phyloP scores from a whole-genome alignment of 2,797 vertebrate genomes.

The Trichosurus vulpecula region DNA sequence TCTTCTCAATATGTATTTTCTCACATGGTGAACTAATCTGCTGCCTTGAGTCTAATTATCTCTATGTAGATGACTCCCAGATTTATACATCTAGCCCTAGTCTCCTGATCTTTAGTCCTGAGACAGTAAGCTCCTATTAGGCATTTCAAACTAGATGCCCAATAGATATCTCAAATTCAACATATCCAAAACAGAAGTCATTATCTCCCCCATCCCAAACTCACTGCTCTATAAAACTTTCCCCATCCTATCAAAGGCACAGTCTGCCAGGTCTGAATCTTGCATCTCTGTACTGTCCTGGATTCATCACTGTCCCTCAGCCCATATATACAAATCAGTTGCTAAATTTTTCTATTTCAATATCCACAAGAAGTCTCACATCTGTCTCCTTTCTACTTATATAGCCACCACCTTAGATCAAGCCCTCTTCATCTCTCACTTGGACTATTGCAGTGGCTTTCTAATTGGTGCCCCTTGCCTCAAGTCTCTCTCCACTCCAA shows the following conservation, averaged over 20 bases:
- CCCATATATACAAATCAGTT: neutral
- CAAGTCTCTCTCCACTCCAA: neutral
- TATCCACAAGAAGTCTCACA: neutral
- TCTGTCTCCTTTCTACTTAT: neutral
- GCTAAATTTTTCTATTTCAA: neutral
- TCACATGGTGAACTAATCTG: neutral
- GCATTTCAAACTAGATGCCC: neutral
- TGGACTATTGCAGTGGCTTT: neutral
- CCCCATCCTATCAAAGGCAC: neutral
- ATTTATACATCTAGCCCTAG: neutral
- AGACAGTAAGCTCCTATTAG: neutral
- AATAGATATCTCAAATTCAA: neutral
- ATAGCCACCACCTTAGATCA: neutral
- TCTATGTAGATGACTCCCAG: neutral
- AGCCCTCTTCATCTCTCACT: neutral
- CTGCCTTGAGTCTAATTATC: neutral
- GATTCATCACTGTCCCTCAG: neutral
- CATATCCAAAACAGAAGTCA: neutral
- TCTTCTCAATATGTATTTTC: neutral
- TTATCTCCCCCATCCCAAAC: neutral
- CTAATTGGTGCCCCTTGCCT: neutral
- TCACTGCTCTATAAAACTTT: neutral
- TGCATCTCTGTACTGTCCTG: neutral
- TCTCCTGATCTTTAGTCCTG: neutral
- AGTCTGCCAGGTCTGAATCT: neutral